A percentile compares a stretch with the other conserved stretches of the same genome.
Evolutionary conservation across 1,140 invertebrate species (phyloP).

Genomic region (Batillaria attramentaria): DNA sequence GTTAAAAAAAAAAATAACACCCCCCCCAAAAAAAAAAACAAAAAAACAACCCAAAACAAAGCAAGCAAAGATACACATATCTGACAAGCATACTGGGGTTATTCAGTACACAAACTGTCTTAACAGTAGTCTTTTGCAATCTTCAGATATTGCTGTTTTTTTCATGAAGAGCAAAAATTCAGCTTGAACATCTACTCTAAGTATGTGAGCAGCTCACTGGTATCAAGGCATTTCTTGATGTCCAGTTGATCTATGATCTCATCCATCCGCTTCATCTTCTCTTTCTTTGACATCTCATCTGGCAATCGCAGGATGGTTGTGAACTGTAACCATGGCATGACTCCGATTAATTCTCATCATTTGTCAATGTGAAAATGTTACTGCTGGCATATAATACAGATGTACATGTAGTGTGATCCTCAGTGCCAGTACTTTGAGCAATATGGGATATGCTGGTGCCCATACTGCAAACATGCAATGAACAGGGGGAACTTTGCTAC

Average conservation of each 20-base stretch:
- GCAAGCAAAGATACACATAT: too few species aligned
- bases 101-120: not conserved
- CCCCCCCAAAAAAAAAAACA: too few species aligned
- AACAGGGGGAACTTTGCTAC: too few species aligned
- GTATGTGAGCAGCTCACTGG: slow-evolving; percentile 75
- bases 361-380: too few species aligned
- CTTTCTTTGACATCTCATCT: slow-evolving; percentile 80
- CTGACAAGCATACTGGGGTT: not conserved
- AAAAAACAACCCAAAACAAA: too few species aligned
- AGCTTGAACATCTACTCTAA: too few species aligned
- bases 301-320: slow-evolving; percentile 82
- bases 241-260: slow-evolving; percentile 86
- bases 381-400: too few species aligned
- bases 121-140: not conserved
- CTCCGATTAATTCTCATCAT: too few species aligned
- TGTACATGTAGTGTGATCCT: not conserved
- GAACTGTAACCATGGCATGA: slow-evolving; percentile 78
- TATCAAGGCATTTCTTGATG: slow-evolving; percentile 83
- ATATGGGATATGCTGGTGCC: too few species aligned
- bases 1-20: too few species aligned
- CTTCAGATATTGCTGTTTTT: not conserved
- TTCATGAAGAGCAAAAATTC: not conserved
- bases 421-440: too few species aligned
- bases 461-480: too few species aligned
- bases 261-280: slow-evolving; percentile 86